A percentile compares a stretch with the other conserved stretches of the same genome.
Evolutionary conservation across 2,797 vertebrate genomes (phyloP).

Genomic region (Thalassophryne amazonica): DNA sequence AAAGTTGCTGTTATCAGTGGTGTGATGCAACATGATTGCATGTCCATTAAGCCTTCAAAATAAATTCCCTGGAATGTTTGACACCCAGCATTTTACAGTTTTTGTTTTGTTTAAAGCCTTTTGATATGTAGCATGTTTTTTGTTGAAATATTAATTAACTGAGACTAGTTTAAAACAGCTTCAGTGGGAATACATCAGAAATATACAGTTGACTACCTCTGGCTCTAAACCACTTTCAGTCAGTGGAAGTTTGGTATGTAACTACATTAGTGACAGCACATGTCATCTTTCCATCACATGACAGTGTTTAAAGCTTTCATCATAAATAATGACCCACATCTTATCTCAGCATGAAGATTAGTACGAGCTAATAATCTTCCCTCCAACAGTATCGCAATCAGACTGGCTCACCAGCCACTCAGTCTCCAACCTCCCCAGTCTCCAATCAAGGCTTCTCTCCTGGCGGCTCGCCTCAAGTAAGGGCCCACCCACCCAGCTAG

Average conservation of each 20-base stretch:
- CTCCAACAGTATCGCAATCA: slow-evolving; percentile 98
- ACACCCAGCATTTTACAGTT: not conserved
- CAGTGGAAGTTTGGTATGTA: no score
- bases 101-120: not conserved
- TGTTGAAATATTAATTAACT: no score
- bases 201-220: no score
- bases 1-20: not conserved
- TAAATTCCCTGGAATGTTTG: not conserved
- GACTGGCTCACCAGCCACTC: slow-evolving; percentile 97
- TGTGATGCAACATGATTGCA: not conserved
- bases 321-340: no score
- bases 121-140: slow-evolving; percentile 55
- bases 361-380: slow-evolving; percentile 83
- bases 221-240: no score
- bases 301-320: no score
- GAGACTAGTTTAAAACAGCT: no score
- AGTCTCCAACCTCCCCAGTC: slow-evolving; percentile 99
- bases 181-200: no score
- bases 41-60: not conserved
- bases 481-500: slow-evolving; percentile 75
- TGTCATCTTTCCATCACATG: no score
- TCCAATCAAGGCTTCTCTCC: slow-evolving; percentile 99
- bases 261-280: no score
- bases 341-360: slow-evolving; percentile 79
- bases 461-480: slow-evolving; percentile 98